Evolutionary conservation across 2,113 vertebrate species (phyloP).

Genomic region (Proteles cristata): DNA sequence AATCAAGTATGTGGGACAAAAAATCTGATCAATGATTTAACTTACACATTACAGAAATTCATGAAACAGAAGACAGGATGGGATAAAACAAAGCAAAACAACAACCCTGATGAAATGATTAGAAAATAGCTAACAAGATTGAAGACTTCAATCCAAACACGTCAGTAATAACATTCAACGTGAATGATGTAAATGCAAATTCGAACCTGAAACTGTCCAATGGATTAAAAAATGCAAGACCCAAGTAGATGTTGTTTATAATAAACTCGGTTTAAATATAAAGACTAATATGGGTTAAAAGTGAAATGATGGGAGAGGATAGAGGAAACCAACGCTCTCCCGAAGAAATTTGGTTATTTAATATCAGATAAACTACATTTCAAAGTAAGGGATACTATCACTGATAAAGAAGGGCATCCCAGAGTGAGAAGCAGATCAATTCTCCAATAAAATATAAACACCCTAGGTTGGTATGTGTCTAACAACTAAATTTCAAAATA

Average conservation of each 20-base stretch:
- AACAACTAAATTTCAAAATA: not conserved
- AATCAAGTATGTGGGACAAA: not conserved
- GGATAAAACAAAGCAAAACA: not conserved
- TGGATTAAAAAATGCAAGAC: not conserved
- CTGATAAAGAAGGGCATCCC: not conserved
- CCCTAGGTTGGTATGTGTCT: not conserved
- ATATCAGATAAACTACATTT: not conserved
- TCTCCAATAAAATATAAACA: not conserved
- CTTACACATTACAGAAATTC: not conserved
- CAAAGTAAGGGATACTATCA: not conserved
- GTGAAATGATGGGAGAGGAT: not conserved
- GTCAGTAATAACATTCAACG: not conserved
- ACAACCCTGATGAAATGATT: not conserved
- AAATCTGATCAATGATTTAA: not conserved
- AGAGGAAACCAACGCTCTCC: not conserved
- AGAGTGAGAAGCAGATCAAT: not conserved
- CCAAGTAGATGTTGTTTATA: not conserved
- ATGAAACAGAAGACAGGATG: not conserved
- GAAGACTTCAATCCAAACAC: not conserved
- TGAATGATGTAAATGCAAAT: not conserved
- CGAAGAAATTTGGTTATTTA: not conserved
- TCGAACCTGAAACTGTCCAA: not conserved
- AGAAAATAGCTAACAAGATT: not conserved
- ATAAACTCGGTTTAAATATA: not conserved
- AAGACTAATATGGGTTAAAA: not conserved